Base-by-base conservation (phyloP, 2,797 vertebrate species). In the Sebastes vulpes region DNA sequence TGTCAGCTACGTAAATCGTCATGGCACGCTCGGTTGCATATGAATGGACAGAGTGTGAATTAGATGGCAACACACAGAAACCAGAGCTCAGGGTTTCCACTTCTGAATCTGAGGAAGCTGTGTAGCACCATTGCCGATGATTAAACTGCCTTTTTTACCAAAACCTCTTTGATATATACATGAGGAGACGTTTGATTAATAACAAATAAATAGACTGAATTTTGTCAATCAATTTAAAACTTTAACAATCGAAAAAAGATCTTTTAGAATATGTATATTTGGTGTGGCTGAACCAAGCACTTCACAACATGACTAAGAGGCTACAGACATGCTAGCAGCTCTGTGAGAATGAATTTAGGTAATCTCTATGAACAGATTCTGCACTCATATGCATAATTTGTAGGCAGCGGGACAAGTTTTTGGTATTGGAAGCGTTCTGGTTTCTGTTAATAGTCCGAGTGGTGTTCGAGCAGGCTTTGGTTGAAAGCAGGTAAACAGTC, bases 1-100 rank as follows among this genome's bases (percentile, higher is more conserved):
- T 81, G 83, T 84, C 87, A 70, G 80, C 77, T 54, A 69, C 79
- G 65, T 92, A 89, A 91, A 92, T 93, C 81, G 86, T 84, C 75
- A 65, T 38, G 26, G 25, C 70, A 72, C 32, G 64, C 75, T 84
- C 46, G 85, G 82, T 50, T 82, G 79, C 83, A 75, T 84, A 65
- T 63, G 59, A 92, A 88, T 77, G 76, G 82, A 28, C 58, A 54
- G 79, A 76, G 53, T 66, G 79, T 68, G 77, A 77, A 70, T 77
- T 71, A 70, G 63, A 77, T 64, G 48, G 48, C 26, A 61, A 26
- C 79, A 64, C 69, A 72, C 21, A 46, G 29, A 68, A 58, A 32
- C 1, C 3, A 74, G 23, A 31, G 46, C 61, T 64, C 50, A 10
- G 23, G 56, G 59, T 65, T 59, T 79, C 35, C 38, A 29, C 65